Base-by-base conservation (phyloP, 2,888 invertebrate species). In the Drosophila picticornis region DNA sequence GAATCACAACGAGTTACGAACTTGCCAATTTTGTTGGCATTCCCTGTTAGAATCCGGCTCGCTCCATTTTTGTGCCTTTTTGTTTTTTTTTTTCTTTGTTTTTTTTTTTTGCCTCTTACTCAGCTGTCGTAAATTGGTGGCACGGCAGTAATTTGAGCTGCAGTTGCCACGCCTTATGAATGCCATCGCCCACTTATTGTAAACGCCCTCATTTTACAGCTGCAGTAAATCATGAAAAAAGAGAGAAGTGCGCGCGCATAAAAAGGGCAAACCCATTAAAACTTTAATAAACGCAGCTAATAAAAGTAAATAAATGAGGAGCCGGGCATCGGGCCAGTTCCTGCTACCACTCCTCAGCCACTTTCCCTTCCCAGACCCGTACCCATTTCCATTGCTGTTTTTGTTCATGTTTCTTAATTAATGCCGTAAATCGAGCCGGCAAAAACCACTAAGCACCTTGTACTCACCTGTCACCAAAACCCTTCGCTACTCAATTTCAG, bases 1-100 rank as follows among this genome's bases (percentile, higher is more conserved):
- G 88, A 88, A 86, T 86, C 88, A 86, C 82, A 85, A 78, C 88
- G 88, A 82, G 87, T 80, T 78, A 77, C 82, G 76, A 71, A 84
- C 82, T 75, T 65, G 77, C 83, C 85, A 88, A 81, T 84, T 84
- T 83, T 73, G 77, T 74, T 67, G 64, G 62, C 51, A 57, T 66
- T 68, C 50, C 64, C 58, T 78, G 62, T 77, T 69, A 64, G 52
- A 46, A 29, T 27, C 62, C 0, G 34, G n/a, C 36, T 22, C 36
- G n/a, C 22, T 40, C 52, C 32, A 31, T 38, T 57, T 64, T 68
- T 70, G 46, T 4, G 46, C 25, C 9, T 61, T 70, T 65, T 36
- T 72, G 34, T 25, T 38, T 64, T 48, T 38, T 53, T 63, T 60
- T 43, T 31, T 34, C 2, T 19, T 25, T 25, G 5, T 36, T 19